A percentile compares a stretch with the other conserved stretches of the same genome.
Evolutionary conservation across 2,888 invertebrate genomes (phyloP).

Genomic region (Diadegma fenestrale): DNA sequence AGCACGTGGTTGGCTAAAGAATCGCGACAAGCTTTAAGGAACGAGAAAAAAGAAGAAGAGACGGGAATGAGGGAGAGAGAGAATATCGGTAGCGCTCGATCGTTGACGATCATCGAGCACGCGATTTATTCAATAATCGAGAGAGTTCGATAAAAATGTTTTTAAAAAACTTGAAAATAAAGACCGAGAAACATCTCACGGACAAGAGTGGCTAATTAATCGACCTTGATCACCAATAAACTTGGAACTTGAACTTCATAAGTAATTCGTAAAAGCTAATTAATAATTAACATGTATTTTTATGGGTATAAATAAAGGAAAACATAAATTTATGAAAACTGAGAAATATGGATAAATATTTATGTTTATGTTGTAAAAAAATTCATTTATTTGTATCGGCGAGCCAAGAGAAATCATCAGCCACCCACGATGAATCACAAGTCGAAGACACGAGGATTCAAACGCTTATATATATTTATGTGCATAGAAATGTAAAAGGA

Average conservation of each 20-base stretch:
- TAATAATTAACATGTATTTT: not conserved
- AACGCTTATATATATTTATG: slow-evolving; percentile 21
- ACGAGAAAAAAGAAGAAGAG: slow-evolving; percentile 37
- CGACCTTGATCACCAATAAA: slow-evolving; percentile 71
- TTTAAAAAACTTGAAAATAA: not conserved
- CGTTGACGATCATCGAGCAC: slow-evolving; percentile 75
- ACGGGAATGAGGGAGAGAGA: slow-evolving; percentile 21
- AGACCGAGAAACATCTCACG: slow-evolving; percentile 7
- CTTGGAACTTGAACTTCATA: slow-evolving; percentile 19
- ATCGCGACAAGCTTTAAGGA: slow-evolving; percentile 68
- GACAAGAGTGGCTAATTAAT: slow-evolving; percentile 71
- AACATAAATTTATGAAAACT: too few relatives aligned
- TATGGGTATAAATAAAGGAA: not conserved
- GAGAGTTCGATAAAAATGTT: not conserved
- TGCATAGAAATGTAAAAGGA: slow-evolving; percentile 31
- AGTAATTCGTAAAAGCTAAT: not conserved
- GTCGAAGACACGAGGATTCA: slow-evolving; percentile 64
- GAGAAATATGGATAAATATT: not conserved
- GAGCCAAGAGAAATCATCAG: slow-evolving; percentile 68
- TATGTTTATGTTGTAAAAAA: not conserved
- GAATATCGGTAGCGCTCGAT: slow-evolving; percentile 58
- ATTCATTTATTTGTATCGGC: not conserved
- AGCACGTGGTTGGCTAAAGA: slow-evolving; percentile 64
- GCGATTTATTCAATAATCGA: slow-evolving; percentile 69
- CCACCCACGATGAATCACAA: slow-evolving; percentile 79